Conservation (phyloP, 2,888 invertebrate species). For the Balanococcus diminutus region DNA sequence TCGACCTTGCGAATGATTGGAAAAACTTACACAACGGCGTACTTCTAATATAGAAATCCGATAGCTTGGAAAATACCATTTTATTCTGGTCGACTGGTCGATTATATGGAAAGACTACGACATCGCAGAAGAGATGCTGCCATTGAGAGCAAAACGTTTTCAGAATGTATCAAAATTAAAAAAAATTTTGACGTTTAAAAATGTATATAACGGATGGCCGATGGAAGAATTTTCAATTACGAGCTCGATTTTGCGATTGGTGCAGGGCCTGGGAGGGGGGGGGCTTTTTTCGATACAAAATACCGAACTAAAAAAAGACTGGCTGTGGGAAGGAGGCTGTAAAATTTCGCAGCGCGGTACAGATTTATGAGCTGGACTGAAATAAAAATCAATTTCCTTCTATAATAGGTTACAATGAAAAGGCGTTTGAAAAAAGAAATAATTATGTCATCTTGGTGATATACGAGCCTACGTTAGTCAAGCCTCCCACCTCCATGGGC, state of each 20-base stretch:
- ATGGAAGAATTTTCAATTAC: slow-evolving; percentile 9
- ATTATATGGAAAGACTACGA: background rate
- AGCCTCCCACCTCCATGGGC: background rate
- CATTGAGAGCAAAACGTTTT: background rate
- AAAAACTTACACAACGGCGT: background rate
- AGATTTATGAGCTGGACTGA: slow-evolving; percentile 21
- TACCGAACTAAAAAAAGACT: background rate
- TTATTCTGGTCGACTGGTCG: background rate
- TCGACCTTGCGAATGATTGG: background rate
- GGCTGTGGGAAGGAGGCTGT: background rate
- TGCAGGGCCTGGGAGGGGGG: background rate
- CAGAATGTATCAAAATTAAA: slow-evolving; percentile 2
- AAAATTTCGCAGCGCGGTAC: background rate
- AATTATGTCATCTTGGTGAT: slow-evolving; percentile 35
- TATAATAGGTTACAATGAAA: slow-evolving; percentile 24
- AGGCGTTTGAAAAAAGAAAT: slow-evolving; percentile 29
- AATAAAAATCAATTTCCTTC: slow-evolving; percentile 21
- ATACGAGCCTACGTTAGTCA: background rate
- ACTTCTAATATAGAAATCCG: background rate
- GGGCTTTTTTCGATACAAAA: background rate
- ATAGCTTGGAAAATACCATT: background rate
- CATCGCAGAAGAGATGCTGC: background rate
- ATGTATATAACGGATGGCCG: background rate
- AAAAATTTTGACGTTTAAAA: background rate
- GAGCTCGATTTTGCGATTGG: background rate